These are phyloP conservation scores for Brassicogethes aeneus DNA, from an alignment of 2,888 invertebrate genomes.

Conservation along the genomic window DNA sequence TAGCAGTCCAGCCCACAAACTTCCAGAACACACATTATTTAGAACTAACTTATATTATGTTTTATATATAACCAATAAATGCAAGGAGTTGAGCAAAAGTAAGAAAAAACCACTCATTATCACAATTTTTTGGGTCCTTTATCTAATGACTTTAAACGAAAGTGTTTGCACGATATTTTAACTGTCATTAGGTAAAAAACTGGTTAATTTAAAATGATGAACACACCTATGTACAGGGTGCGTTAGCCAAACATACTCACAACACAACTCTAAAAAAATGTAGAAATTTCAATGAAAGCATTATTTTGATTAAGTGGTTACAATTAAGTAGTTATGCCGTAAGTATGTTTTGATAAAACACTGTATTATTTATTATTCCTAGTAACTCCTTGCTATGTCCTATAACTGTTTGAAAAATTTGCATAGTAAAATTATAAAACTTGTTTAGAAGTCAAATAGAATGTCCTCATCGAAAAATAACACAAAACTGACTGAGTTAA, in stretches of 20 bases:
- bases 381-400: slow-evolving; percentile 12
- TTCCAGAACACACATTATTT: slow-evolving; percentile 29
- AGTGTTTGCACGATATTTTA: slow-evolving; percentile 6
- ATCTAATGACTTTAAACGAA: background rate
- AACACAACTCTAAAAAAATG: too few species aligned
- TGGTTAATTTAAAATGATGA: too few species aligned
- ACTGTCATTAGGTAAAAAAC: background rate
- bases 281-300: too few species aligned
- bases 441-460: background rate
- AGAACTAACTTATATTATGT: slow-evolving; percentile 6
- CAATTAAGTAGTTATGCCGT: too few species aligned
- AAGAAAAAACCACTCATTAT: slow-evolving; percentile 24
- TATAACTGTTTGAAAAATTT: slow-evolving; percentile 6
- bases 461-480: background rate
- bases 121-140: slow-evolving; percentile 21
- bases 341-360: too few species aligned
- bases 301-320: too few species aligned
- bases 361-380: background rate
- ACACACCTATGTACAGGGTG: too few species aligned
- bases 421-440: background rate
- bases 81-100: slow-evolving; percentile 30
- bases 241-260: too few species aligned
- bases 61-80: slow-evolving; percentile 15
- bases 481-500: background rate
- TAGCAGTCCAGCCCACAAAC: slow-evolving; percentile 22